A percentile compares a stretch with the other conserved stretches of the same genome.
Evolutionary conservation across 2,113 vertebrate genomes (phyloP).

Genomic region (Salminus brasiliensis): DNA sequence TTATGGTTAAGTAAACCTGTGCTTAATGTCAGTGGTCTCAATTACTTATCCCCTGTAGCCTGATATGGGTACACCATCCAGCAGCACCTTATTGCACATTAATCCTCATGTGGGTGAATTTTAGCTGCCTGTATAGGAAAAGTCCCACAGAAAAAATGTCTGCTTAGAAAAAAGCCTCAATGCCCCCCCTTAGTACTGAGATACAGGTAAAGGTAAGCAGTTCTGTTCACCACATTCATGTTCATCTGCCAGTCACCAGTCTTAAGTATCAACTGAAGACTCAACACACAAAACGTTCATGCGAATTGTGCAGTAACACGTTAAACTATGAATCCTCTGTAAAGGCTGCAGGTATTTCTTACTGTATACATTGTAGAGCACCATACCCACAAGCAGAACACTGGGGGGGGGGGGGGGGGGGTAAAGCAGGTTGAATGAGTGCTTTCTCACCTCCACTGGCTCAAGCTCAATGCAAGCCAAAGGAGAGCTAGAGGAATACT

Average conservation of each 20-base stretch:
- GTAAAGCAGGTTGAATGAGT: neutral
- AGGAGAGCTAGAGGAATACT: neutral
- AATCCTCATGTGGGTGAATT: neutral
- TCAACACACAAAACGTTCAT: neutral
- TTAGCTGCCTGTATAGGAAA: neutral
- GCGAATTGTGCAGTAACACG: neutral
- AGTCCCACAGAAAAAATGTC: too few relatives aligned
- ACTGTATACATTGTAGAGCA: neutral
- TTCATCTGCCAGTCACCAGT: neutral
- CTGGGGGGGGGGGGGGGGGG: neutral
- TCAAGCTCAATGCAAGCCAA: neutral
- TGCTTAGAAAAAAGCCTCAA: too few relatives aligned
- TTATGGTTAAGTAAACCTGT: neutral
- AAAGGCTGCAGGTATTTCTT: neutral
- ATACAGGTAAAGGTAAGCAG: neutral
- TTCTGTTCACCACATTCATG: neutral
- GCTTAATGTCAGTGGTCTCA: neutral
- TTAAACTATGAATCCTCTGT: neutral
- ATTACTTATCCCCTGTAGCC: constrained; percentile 19
- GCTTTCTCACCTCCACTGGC: constrained; percentile 1
- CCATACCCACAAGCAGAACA: neutral
- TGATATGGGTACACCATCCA: neutral
- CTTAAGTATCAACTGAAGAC: neutral
- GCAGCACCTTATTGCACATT: neutral
- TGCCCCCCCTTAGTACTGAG: too few relatives aligned